A percentile compares a stretch with the other conserved stretches of the same genome.
Evolutionary conservation across 2,113 vertebrate genomes (phyloP).

Genomic region (Numida meleagris): DNA sequence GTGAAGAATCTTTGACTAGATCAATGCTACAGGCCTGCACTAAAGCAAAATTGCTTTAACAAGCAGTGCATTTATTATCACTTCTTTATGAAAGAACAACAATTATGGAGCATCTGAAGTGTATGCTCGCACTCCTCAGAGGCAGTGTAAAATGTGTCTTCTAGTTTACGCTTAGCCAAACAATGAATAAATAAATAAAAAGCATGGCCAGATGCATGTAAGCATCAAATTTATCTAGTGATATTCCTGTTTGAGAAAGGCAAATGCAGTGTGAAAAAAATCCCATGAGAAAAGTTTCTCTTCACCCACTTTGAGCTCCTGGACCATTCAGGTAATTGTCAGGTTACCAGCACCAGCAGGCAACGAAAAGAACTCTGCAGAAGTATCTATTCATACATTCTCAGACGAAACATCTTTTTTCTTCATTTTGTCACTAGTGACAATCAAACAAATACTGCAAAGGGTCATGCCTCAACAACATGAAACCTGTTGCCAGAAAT

Average conservation of each 20-base stretch:
- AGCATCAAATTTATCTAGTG: background rate
- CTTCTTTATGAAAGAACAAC: background rate
- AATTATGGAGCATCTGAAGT: background rate
- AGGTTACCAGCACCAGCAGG: background rate
- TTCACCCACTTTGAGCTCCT: background rate
- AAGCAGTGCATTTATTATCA: background rate
- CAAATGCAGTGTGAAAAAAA: background rate
- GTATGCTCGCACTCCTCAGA: background rate
- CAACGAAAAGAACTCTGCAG: background rate
- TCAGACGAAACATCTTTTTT: background rate
- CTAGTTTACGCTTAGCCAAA: background rate
- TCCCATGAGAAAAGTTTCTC: background rate
- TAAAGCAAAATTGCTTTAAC: background rate
- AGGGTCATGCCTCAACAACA: constrained; percentile 15
- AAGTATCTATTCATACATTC: background rate
- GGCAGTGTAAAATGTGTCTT: background rate
- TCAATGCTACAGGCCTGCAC: background rate
- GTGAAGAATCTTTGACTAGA: background rate
- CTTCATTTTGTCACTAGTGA: constrained; percentile 7
- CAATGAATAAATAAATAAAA: background rate
- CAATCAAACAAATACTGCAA: constrained; percentile 5
- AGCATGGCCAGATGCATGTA: background rate
- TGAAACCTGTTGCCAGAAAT: constrained; percentile 64
- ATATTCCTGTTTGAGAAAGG: background rate
- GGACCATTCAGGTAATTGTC: background rate